These are phyloP conservation scores for Encarsia formosa DNA, from an alignment of 2,888 invertebrate genomes.

Conservation along the genomic window DNA sequence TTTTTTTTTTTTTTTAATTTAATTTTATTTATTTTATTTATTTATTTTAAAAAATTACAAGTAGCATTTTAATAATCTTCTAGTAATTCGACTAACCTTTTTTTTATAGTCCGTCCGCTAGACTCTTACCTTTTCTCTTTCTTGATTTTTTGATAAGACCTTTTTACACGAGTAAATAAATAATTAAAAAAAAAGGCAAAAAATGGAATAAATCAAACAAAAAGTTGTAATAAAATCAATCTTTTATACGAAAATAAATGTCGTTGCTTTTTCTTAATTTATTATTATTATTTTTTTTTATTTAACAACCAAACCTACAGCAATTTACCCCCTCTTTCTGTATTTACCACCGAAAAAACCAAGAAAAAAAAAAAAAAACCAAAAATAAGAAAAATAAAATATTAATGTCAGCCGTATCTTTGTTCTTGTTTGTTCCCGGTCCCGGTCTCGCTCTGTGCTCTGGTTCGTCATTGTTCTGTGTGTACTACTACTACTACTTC, in stretches of 20 bases:
- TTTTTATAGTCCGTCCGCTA: too few species aligned
- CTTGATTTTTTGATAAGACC: constrained; percentile 2
- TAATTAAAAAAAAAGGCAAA: background rate
- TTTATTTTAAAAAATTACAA: too few species aligned
- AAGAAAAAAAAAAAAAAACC: too few species aligned
- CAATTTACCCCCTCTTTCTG: too few species aligned
- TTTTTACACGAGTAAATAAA: constrained; percentile 5
- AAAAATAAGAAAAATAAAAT: too few species aligned
- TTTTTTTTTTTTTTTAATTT: constrained; percentile 6
- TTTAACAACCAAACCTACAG: too few species aligned
- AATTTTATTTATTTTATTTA: too few species aligned
- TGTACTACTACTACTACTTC: constrained; percentile 50
- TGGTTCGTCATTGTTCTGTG: constrained; percentile 54
- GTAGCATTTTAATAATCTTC: too few species aligned
- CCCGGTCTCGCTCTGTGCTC: constrained; percentile 52
- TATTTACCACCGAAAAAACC: constrained; percentile 12
- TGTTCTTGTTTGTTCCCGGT: constrained; percentile 54
- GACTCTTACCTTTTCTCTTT: constrained; percentile 20
- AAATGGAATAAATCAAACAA: background rate
- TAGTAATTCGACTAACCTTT: too few species aligned
- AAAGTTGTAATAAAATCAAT: constrained; percentile 25
- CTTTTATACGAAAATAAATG: constrained; percentile 29
- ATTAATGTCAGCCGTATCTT: constrained; percentile 53
- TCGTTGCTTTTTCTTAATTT: constrained; percentile 27
- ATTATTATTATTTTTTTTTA: too few species aligned